Conservation (phyloP, 1,140 invertebrate genomes). For the Drosophila mayri region DNA sequence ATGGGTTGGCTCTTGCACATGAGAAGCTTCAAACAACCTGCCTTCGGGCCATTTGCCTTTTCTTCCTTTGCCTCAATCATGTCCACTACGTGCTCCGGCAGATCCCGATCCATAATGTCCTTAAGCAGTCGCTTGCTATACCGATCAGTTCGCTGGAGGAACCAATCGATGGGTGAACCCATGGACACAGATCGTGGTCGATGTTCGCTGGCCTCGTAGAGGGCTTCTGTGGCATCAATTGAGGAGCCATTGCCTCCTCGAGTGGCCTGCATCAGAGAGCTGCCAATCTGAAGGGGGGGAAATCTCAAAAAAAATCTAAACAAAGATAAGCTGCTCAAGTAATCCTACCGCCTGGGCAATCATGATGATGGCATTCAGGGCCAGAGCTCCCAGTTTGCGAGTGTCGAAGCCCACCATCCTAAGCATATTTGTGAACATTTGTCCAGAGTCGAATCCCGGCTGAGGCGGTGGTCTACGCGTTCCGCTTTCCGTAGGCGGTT, state of each 20-base stretch:
- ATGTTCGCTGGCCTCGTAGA: conserved; percentile 62
- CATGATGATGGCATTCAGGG: conserved; percentile 92
- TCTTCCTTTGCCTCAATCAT: conserved; percentile 87
- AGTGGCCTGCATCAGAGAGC: conserved; percentile 60
- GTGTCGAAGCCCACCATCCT: conserved; percentile 90
- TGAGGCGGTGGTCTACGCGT: not conserved
- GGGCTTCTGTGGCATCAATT: conserved; percentile 56
- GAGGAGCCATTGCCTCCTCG: conserved; percentile 15
- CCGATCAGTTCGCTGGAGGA: conserved; percentile 84
- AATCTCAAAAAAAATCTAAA: not conserved
- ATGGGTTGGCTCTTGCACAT: conserved; percentile 92
- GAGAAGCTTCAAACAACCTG: conserved; percentile 89
- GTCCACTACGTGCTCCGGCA: conserved; percentile 86
- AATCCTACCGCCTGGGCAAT: conserved; percentile 91
- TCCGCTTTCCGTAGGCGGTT: conserved; percentile 39
- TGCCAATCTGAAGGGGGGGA: conserved; percentile 63
- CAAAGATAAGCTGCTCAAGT: not conserved
- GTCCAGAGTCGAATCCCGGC: conserved; percentile 58
- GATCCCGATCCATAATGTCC: conserved; percentile 87
- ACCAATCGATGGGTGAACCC: conserved; percentile 86
- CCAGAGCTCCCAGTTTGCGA: conserved; percentile 90
- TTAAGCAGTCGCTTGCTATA: conserved; percentile 86
- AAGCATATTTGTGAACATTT: conserved; percentile 88
- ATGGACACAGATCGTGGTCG: conserved; percentile 59
- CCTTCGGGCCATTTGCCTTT: conserved; percentile 76